Evolutionary conservation across 2,888 invertebrate species (phyloP).

Genomic region (Microdon myrmicae): DNA sequence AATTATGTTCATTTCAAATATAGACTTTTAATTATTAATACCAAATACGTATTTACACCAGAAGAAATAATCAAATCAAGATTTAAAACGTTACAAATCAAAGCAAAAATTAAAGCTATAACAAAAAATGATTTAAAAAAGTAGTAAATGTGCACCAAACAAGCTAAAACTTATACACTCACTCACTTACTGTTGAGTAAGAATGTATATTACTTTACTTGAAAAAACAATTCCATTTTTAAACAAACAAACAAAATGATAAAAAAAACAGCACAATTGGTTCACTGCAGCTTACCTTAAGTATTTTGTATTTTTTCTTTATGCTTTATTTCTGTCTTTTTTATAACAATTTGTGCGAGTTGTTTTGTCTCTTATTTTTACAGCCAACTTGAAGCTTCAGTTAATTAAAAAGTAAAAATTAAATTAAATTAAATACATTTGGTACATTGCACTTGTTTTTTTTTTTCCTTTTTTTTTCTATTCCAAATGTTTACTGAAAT

Average conservation of each 20-base stretch:
- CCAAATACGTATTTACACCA: constrained; percentile 26
- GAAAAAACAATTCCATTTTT: constrained; percentile 15
- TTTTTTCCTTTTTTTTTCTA: constrained; percentile 11
- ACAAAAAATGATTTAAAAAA: constrained; percentile 15
- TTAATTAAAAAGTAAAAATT: constrained; percentile 28
- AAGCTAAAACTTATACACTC: constrained; percentile 5
- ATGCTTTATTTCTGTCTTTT: too few relatives aligned
- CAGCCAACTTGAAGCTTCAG: constrained; percentile 46
- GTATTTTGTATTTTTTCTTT: too few relatives aligned
- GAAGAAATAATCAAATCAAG: constrained; percentile 15
- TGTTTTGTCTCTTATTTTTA: constrained; percentile 28
- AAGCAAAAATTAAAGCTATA: constrained; percentile 17
- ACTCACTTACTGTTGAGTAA: constrained; percentile 10
- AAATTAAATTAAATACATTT: constrained; percentile 18
- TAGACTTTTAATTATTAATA: constrained; percentile 34
- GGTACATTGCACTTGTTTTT: too few relatives aligned
- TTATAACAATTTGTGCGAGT: constrained; percentile 27
- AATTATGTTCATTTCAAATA: constrained; percentile 53
- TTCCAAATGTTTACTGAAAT: constrained; percentile 46
- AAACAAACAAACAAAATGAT: constrained; percentile 25
- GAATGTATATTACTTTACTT: too few relatives aligned
- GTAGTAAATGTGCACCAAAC: not conserved
- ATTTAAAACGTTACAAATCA: constrained; percentile 20
- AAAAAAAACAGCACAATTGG: too few relatives aligned
- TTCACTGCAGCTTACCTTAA: constrained; percentile 46